phyloP scores from a whole-genome alignment of 1,140 invertebrate species.

The Sarcophaga peregrina region DNA sequence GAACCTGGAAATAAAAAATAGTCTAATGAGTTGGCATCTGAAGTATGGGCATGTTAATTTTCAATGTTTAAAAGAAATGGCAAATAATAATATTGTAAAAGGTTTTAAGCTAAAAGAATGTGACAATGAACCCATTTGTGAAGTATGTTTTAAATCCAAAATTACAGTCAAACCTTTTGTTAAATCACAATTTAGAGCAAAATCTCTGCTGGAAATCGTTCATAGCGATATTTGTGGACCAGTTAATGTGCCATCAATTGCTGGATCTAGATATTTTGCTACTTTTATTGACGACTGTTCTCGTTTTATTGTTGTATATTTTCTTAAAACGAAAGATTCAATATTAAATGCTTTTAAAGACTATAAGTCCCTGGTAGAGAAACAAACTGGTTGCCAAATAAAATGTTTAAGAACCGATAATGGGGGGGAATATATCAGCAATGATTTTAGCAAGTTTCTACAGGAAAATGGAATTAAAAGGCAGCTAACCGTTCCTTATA shows the following conservation, averaged over 20 bases:
- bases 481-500: conserved; percentile 55
- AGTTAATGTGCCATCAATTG: conserved; percentile 55
- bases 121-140: neutral
- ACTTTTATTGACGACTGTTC: conserved; percentile 61
- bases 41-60: too few species aligned
- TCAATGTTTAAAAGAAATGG: neutral
- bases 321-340: conserved; percentile 56
- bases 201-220: conserved; percentile 56
- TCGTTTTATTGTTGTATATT: conserved; percentile 52
- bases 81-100: neutral
- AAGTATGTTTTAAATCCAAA: conserved; percentile 29
- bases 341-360: conserved; percentile 52
- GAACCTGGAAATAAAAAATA: neutral
- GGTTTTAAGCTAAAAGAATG: neutral
- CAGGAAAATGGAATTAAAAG: conserved; percentile 45
- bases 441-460: conserved; percentile 52
- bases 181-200: conserved; percentile 7
- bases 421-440: conserved; percentile 53
- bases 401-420: conserved; percentile 58
- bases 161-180: conserved; percentile 39
- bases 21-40: neutral
- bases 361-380: conserved; percentile 55
- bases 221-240: conserved; percentile 66
- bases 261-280: conserved; percentile 53
- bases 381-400: conserved; percentile 52